phyloP scores from a whole-genome alignment of 2,113 vertebrate genomes.

The Boulengeromyrus knoepffleri region DNA sequence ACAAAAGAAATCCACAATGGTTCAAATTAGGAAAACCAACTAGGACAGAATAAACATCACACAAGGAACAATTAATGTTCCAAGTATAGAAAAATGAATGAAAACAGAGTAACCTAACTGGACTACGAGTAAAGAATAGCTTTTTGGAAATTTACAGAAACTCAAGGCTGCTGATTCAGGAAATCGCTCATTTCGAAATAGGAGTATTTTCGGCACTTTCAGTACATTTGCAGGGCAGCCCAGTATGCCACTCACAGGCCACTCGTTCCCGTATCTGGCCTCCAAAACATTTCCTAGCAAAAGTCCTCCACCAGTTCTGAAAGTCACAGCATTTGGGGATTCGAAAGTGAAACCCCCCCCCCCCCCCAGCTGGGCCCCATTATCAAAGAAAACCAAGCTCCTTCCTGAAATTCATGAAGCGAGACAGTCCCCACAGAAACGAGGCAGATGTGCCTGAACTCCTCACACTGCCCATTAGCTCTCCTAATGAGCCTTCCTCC shows the following conservation, averaged over 20 bases:
- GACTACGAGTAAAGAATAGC: not conserved
- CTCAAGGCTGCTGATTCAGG: not conserved
- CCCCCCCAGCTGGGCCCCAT: not conserved
- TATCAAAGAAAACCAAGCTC: not conserved
- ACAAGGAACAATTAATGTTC: not conserved
- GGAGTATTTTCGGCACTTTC: not conserved
- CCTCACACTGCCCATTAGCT: not conserved
- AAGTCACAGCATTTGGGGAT: not conserved
- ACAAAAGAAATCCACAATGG: not conserved
- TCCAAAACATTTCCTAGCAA: not conserved
- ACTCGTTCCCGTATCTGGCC: not conserved
- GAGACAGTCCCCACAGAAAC: not conserved
- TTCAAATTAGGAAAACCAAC: not conserved
- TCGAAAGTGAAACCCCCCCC: not conserved
- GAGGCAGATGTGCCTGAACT: not conserved
- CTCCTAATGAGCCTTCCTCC: not conserved
- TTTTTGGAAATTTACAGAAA: not conserved
- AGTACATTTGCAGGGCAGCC: not conserved
- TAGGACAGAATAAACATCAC: not conserved
- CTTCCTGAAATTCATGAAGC: constrained; percentile 7
- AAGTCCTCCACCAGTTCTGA: not conserved
- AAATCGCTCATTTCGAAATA: not conserved
- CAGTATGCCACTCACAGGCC: not conserved
- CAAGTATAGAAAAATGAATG: not conserved
- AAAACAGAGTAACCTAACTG: not conserved